Base-by-base conservation (phyloP, 2,113 vertebrate genomes). In the Lucifuga dentata region DNA sequence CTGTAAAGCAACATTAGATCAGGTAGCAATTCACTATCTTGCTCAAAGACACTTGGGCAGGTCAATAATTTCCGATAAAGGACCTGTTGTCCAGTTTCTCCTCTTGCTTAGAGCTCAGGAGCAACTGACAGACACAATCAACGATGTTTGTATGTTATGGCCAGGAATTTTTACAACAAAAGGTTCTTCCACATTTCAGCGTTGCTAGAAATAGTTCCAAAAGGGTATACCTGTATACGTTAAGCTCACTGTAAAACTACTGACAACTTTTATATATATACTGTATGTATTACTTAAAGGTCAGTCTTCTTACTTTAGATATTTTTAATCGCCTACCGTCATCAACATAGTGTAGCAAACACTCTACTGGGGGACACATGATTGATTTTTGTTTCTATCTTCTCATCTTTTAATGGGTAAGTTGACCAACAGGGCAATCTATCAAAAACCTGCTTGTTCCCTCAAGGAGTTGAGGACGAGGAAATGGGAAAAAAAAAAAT, bases 351-450 rank as follows among this genome's bases (percentile, higher is more conserved):
- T n/a, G 23, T 38, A 17, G 63, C 23, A 41, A 26, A 63, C 16
- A 29, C 3, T 29, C 26, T 29, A 7, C 26, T 29, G 26, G 46
- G 61, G 21, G 23, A 70, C 56, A 43, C 39, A 4, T 59, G 57
- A 70, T 33, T 39, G 32, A 72, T 69, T 15, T 52, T 5, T 52
- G 26, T 53, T 24, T 55, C 45, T 36, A 13, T 51, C 20, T 19
- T 71, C 9, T 36, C 33, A 21, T 75, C 52, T 53, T 43, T 35
- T 73, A 77, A 75, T 85, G 16, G 23, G 8, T 48, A 62, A 46
- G 48, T 19, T 68, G 64, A 78, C 73, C 61, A 60, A 46, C 17
- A 65, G 60, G 23, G 20, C 52, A 52, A 66, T 79, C 33, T 68
- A 50, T 78, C 57, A 57, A 46, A 70, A 65, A 55, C 26, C 33